Evolutionary conservation across 1,140 invertebrate species (phyloP).

Genomic region (Cotesia typhae): DNA sequence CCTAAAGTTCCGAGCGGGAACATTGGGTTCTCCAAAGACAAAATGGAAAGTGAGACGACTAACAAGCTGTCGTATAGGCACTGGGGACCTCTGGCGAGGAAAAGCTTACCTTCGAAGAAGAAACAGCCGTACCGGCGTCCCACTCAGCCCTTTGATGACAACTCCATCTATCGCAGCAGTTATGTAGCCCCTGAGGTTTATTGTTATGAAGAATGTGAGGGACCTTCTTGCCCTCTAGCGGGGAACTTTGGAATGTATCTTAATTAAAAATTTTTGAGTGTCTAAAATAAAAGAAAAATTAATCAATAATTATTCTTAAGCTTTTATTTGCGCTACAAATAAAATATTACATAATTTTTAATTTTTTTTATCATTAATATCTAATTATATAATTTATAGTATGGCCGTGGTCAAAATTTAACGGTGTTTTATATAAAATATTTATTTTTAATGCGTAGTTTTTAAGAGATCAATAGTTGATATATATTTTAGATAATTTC

Average conservation of each 20-base stretch:
- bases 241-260: too few species aligned
- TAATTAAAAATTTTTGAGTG: background rate
- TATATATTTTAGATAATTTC: too few species aligned
- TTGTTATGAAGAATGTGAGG: constrained; percentile 53
- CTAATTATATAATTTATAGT: too few species aligned
- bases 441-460: too few species aligned
- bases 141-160: constrained; percentile 56
- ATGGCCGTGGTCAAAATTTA: too few species aligned
- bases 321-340: too few species aligned
- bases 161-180: constrained; percentile 64
- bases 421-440: too few species aligned
- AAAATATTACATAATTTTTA: too few species aligned
- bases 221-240: too few species aligned
- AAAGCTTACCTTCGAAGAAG: constrained; percentile 61
- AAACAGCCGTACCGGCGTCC: constrained; percentile 57
- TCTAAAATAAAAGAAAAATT: background rate
- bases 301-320: too few species aligned
- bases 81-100: constrained; percentile 58
- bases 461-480: too few species aligned
- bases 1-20: constrained; percentile 50
- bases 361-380: too few species aligned
- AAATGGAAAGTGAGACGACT: constrained; percentile 56
- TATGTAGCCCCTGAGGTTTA: constrained; percentile 61
- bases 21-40: constrained; percentile 50
- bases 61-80: constrained; percentile 69